Evolutionary conservation across 2,797 vertebrate genomes (phyloP), one percentile per base, ranked within the genome.

Genomic region (Linurgus olivaceus): DNA sequence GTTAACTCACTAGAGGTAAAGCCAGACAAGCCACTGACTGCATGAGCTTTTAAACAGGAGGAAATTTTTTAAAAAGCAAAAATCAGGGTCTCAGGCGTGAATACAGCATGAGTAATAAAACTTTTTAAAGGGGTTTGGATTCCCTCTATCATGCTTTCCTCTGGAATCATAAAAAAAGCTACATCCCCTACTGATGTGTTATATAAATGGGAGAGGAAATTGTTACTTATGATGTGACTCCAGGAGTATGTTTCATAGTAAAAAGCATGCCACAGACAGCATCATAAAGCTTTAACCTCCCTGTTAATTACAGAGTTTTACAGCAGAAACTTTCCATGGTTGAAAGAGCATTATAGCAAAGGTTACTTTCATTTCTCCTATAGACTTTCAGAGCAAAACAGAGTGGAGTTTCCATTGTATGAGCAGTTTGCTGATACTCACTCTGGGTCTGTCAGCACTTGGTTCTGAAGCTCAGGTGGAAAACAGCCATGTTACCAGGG

Each of bases 231-330:
- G 2, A 40, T 9, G 4, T 65, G 81, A 38, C 47, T 78, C 25
- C 54, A 59, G 70, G 48, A 93, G 44, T 7, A 44, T 10, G 38
- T 51, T 80, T 66, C 58, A 15, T 47, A 11, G 42, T 16, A 65
- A 77, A 87, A 44, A 65, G 54, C 61, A 68, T 3, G 2, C 31
- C 55, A 40, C 37, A 47, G 31, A 61, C 63, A 72, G 29, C 79
- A 63, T 84, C 73, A 47, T 92, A 90, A 92, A 93, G 81, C 85
- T 91, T 91, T 96, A 90, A 93, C 84, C 76, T 90, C 65, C 62
- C 83, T 75, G 25, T 73, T 95, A 96, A 95, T 94, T 90, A 88
- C n/a, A 73, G 67, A 88, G 63, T 79, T 91, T 89, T 86, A 57
- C 35, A 68, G 72, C 42, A 54, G 89, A 70, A 91, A 72, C 73